Evolutionary conservation across 2,113 vertebrate genomes (phyloP), one percentile per base, ranked within the genome.

Genomic region (Phrynosoma blainvillii): DNA sequence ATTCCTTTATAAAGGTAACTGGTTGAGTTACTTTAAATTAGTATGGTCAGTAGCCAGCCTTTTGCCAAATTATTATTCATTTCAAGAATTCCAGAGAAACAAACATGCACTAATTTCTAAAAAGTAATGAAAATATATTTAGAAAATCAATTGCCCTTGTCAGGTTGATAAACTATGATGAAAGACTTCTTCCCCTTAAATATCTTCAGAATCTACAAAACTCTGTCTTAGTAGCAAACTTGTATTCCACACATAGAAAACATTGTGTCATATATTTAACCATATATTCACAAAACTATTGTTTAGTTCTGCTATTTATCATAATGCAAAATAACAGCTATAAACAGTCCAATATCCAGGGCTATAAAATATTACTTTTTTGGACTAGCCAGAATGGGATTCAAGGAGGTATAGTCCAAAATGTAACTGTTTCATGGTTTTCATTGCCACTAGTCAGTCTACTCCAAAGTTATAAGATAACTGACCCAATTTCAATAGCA

Each of bases 1-100:
- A 93, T 89, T 95, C 91, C 90, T 91, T 87, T 93, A 82, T 87
- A 93, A 94, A 96, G 93, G 88, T 92, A 93, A 89, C 89, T 86
- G 89, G 91, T 89, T 89, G 65, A 42, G 76, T 89, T 94, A 92
- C 91, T 93, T 93, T 87, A 95, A 95, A 96, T 96, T 88, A 95
- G 87, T 94, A 93, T 59, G 87, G 90, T 94, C 90, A 82, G 77
- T 0, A 82, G 93, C 92, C 93, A 95, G 89, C 59, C 84, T 88
- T 85, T 87, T 92, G 90, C 94, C 91, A 91, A 75, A 74, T 90
- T 85, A 91, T 95, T 85, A 62, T 74, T 91, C 18, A 1, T 90
- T 90, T 87, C 89, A 87, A 91, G 88, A 89, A 92, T 81, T 71
- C 82, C 59, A 90, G 84, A 94, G 75, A 91, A 86, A 91, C 92